These are phyloP conservation scores for Prorops nasuta DNA, from an alignment of 1,140 invertebrate genomes.

Conservation along the genomic window DNA sequence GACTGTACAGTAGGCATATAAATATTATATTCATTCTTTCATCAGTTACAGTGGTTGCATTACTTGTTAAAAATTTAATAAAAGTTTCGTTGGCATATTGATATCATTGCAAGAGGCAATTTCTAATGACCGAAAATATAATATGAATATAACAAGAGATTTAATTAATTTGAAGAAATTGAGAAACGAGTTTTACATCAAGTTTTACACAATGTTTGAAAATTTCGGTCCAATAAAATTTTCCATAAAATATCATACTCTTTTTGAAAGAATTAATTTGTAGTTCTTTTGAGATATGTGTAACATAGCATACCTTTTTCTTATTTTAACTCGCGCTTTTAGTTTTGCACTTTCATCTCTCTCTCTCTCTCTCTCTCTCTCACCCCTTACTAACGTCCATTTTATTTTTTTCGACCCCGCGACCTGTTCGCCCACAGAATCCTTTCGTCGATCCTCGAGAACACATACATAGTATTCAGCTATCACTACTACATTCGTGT, in stretches of 20 bases:
- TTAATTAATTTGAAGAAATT: not conserved
- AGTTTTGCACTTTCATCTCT: constrained; percentile 7
- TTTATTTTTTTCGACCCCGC: constrained; percentile 27
- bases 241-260: too few species aligned
- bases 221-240: too few species aligned
- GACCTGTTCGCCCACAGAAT: constrained; percentile 37
- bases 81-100: too few species aligned
- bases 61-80: too few species aligned
- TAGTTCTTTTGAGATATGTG: too few species aligned
- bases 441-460: constrained; percentile 27
- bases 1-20: not conserved
- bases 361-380: constrained; percentile 2
- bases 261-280: too few species aligned
- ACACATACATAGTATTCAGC: too few species aligned
- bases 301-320: too few species aligned
- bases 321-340: not conserved
- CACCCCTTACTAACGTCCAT: constrained; percentile 18
- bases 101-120: too few species aligned
- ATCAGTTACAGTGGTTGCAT: not conserved
- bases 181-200: not conserved
- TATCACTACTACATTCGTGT: constrained; percentile 20
- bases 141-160: not conserved
- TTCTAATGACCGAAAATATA: too few species aligned
- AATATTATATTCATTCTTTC: not conserved
- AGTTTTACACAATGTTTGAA: not conserved